Percentiles rank a stretch among this genome's conserved stretches.
phyloP scores from a whole-genome alignment of 2,113 vertebrate genomes.

The Petroica traversi region DNA sequence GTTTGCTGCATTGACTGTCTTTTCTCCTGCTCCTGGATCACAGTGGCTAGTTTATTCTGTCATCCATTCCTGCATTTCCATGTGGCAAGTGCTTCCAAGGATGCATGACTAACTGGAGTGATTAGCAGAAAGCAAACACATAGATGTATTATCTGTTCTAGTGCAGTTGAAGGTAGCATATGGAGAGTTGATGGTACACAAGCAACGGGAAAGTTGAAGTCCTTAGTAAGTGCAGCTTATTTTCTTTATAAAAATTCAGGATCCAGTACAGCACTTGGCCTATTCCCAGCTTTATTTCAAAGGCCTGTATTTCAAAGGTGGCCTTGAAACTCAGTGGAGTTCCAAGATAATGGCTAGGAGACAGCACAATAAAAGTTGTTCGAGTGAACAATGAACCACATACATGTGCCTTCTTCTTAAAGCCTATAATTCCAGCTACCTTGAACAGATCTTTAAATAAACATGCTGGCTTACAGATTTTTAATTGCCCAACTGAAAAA shows the following conservation, averaged over 20 bases:
- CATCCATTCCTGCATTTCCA: not conserved
- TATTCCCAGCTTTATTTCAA: not conserved
- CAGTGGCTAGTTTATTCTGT: not conserved
- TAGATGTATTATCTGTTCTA: not conserved
- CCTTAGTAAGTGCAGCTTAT: not conserved
- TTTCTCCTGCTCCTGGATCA: not conserved
- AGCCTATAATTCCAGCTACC: not conserved
- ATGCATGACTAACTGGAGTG: not conserved
- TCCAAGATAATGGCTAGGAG: not conserved
- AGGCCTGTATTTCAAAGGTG: not conserved
- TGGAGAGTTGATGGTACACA: not conserved
- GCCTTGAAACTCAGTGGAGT: not conserved
- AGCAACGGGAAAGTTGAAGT: rapidly evolving
- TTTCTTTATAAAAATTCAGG: not conserved
- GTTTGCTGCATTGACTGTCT: not conserved
- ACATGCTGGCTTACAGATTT: not conserved
- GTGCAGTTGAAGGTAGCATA: not conserved
- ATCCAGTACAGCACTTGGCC: not conserved
- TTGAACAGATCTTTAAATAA: not conserved
- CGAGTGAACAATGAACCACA: not conserved
- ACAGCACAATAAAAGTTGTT: not conserved
- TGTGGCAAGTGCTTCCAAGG: not conserved
- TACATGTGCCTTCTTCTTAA: not conserved
- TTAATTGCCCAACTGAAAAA: not conserved
- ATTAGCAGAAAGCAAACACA: not conserved